Evolutionary conservation across 92 coral and sea anemone genomes (phyloP), one percentile per base, ranked within the genome.

Genomic region (Umimayanthus kanabou): DNA sequence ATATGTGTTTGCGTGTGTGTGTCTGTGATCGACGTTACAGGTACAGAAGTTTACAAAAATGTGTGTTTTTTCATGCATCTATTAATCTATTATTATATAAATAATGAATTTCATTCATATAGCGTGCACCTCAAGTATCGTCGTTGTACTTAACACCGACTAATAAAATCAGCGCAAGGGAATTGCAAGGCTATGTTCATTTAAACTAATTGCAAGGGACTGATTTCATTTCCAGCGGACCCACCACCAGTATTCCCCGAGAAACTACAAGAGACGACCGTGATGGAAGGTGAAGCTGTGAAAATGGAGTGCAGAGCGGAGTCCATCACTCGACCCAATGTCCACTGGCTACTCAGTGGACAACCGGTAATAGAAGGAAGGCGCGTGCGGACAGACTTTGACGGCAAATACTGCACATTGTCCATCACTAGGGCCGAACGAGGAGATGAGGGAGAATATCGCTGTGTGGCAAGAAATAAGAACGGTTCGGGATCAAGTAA

Each of bases 261-360:
- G 71, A 94, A 91, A 45, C 94, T 93, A 15, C 91, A 95, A 81
- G 98, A 97, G 49, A 90, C 93, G 14, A 95, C 93, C 37, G 98
- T 89, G 29, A 92, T 88, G 42, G 98, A 92, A 79, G 98, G 98
- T 14, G 94, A 88, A 22, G 79, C 88, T 45, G 94, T 91, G 49
- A 92, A 90, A 78, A 90, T 97, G 89, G 91, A 86, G 29, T 90
- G 98, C 73, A 89, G 92, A n/a, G 91, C 95, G 26, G 93, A 94
- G 30, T 93, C 92, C 42, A 89, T 92, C 45, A 94, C 98, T 23
- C 75, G 94, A 49, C 97, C 99, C 1, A 85, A 77, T 73, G 88
- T 97, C 18, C 94, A 94, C 28, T 97, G 99, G 99, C 90, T 88
- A 4, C 92, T 91, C 42, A 95, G 96, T 76, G 94, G 98, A 42